Evolutionary conservation across 2,888 invertebrate genomes (phyloP), one percentile per base, ranked within the genome.

Genomic region (Plebejus melissa): DNA sequence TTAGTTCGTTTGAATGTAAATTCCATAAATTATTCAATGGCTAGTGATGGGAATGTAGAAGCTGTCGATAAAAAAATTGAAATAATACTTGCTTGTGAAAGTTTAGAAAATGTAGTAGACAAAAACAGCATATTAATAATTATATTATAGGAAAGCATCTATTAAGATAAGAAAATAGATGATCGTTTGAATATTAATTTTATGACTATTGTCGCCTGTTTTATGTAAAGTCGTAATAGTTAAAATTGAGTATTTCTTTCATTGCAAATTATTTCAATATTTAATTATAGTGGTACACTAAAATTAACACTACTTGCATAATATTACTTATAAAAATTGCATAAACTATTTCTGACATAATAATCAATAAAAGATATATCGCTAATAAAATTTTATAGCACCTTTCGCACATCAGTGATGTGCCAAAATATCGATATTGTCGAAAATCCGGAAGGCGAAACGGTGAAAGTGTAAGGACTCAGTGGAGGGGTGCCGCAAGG

Each of bases 391-490:
- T 3, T 36, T 65, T 36, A 65, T 65, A 36, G 65, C 65, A 65
- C 32, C 65, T 65, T 65, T 65, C 65, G 36, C 65, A 65, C 65
- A 36, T 65, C 36, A 65, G 65, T 71, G 9, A 41, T 71, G 41
- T 46, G 46, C 46, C 13, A 41, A 71, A 70, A 71, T 28, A 41
- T 71, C 41, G 71, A 71, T 70, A 70, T 13, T 41, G 22, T 71
- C 46, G 9, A 78, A 78, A 74, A 74, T 77, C 79, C 78, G 77
- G 77, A 84, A 85, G 79, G 82, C 89, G 84, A 86, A 83, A 84
- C 80, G 89, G 92, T 90, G 91, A 91, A 91, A 91, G 92, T 90
- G 86, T 85, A 84, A 82, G 82, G 83, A 83, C 80, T 84, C 76
- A 76, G 81, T 79, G 78, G 80, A 79, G 82, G 84, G 85, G 83